These are phyloP conservation scores for Decapterus maruadsi DNA, from an alignment of 2,797 vertebrate genomes.

Conservation along the genomic window DNA sequence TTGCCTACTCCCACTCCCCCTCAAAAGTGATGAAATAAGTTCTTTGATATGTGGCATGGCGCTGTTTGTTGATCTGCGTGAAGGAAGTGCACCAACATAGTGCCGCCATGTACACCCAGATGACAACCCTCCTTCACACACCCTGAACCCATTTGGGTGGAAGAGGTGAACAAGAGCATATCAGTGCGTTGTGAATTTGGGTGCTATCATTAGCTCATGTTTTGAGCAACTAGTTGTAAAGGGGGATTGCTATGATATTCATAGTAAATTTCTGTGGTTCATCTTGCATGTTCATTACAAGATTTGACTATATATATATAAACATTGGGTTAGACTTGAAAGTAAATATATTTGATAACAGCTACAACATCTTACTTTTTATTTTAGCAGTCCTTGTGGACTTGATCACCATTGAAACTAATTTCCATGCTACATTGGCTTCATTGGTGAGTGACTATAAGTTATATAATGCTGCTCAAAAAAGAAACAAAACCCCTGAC, in stretches of 20 bases:
- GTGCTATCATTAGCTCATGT: conserved; percentile 55
- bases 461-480: not conserved
- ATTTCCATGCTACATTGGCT: conserved; percentile 9
- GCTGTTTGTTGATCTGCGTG: conserved; percentile 39
- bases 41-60: conserved; percentile 1
- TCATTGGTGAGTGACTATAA: not conserved
- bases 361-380: conserved; percentile 23
- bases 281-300: conserved; percentile 57
- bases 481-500: not conserved
- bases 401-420: not conserved
- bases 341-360: conserved; percentile 55
- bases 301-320: conserved; percentile 40
- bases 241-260: conserved; percentile 80
- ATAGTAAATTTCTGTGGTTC: conserved; percentile 73
- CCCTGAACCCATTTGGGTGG: conserved; percentile 22
- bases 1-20: conserved; percentile 69
- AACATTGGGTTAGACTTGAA: conserved; percentile 14
- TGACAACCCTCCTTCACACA: conserved; percentile 35
- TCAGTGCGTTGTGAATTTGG: conserved; percentile 40
- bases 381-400: conserved; percentile 8
- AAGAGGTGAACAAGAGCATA: conserved; percentile 36
- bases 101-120: conserved; percentile 38
- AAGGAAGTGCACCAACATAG: conserved; percentile 27
- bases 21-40: conserved; percentile 63
- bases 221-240: conserved; percentile 68